Evolutionary conservation across 2,797 vertebrate species (phyloP), one percentile per base, ranked within the genome.

Genomic region (Sternotherus odoratus): DNA sequence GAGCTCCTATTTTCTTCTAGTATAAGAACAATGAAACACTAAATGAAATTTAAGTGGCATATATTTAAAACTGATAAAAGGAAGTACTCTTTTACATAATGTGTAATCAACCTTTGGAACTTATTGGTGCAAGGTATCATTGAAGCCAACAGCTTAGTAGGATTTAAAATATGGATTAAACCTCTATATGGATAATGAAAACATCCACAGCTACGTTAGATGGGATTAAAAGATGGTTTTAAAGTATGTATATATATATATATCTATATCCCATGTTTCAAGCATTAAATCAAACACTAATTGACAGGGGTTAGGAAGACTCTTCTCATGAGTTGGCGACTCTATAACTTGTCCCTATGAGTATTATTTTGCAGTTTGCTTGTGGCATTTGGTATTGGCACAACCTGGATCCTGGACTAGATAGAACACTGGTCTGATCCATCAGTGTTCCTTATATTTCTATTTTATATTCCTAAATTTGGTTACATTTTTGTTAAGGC

Each of bases 401-500:
- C n/a, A 86, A 57, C 72, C 26, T 8, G 7, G 28, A 57, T 48
- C 33, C 4, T 80, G 28, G 57, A 77, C 56, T 21, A 87, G 1
- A 0, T 74, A 26, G 24, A 24, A 17, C 48, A 30, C 82, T 53
- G 23, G 17, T 50, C 74, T 26, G 39, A 24, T 39, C 36, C 26
- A 75, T 12, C 7, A n/a, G 24, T 54, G 19, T 69, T 69, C 10
- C 63, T 23, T 69, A 39, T 69, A 66, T 66, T 39, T 69, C n/a
- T 69, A 63, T 54, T 77, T 83, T 84, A 69, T 90, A 90, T 92
- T 87, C 83, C 91, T 91, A 85, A 79, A 77, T 87, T 92, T 85
- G 63, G 90, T 90, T 95, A n/a, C 77, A 88, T 92, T 94, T 95
- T 95, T 85, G 91, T 90, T 91, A 92, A 9, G 94, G 89, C 89